Base-by-base conservation (phyloP, 2,888 invertebrate species). In the Hyposoter didymator region DNA sequence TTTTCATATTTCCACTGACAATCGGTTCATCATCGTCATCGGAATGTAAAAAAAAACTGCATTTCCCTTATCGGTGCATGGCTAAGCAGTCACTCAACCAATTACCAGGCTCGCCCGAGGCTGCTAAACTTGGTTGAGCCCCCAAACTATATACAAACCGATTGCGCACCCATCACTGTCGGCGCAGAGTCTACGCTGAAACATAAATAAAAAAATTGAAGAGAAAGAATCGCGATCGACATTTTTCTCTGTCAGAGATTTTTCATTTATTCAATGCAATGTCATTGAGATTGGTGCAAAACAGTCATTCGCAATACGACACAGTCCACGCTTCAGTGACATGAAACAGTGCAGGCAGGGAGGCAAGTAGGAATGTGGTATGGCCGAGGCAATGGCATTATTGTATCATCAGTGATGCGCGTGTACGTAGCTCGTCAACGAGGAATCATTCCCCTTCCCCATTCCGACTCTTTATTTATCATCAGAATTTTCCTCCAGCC, bases 381-480 rank as follows among this genome's bases (percentile, higher is more conserved):
- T 55, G 12, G 59, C 59, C 28, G 64, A 39, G 62, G 52, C 69
- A 47, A 19, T 45, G n/a, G 22, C 59, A 28, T 78, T 69, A 64
- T 74, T 78, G 81, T 78, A 84, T 84, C 81, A 69, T 82, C 78
- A 82, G 78, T 73, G 84, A 49, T 62, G 81, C 62, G 74, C 72
- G 39, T 52, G 49, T 52, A 17, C 70, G 52, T 52, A 45, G 47
- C 78, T 74, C 84, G 78, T 84, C 78, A 84, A 78, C 81, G 81
- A 84, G 76, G 69, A 32, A 84, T 78, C 28, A 84, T 81, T 84
- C 43, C 78, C 75, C 49, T 59, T 28, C 5, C 28, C 59, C 28
- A 14, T 73, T 59, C 22, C 12, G 55, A 39, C 19, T 32, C 17
- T 75, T 35, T 39, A 74, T 82, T 62, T 82, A 69, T 76, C 59